These are phyloP conservation scores for Orcinus orca DNA, from an alignment of 2,113 vertebrate species.

Conservation along the genomic window DNA sequence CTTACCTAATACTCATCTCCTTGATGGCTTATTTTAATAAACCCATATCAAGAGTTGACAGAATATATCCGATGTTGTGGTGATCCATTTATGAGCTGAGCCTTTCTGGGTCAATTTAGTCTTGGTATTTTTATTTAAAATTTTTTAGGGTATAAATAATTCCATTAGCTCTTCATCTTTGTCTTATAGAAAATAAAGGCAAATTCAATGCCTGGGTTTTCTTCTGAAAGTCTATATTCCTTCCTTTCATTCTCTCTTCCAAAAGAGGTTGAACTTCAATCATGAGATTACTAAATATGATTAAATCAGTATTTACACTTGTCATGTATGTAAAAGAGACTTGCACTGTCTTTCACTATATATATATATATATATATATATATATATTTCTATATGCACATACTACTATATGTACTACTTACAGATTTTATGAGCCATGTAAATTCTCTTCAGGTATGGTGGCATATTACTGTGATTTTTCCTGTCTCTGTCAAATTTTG, in stretches of 20 bases:
- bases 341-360: rapidly evolving
- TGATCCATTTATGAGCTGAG: background rate
- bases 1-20: background rate
- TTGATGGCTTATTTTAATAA: background rate
- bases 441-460: background rate
- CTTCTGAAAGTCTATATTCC: background rate
- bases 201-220: background rate
- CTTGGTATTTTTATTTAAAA: background rate
- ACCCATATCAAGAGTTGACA: background rate
- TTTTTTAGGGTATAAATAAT: background rate
- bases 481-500: background rate
- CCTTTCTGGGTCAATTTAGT: background rate
- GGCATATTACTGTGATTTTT: background rate
- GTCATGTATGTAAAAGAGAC: background rate
- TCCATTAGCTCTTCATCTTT: background rate
- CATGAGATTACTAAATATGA: background rate
- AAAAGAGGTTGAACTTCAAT: background rate
- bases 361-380: too few relatives aligned
- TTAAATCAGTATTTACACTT: background rate
- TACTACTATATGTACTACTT: background rate
- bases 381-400: background rate
- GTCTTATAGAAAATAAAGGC: background rate
- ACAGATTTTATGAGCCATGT: background rate
- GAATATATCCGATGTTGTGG: background rate
- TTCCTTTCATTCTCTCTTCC: background rate